Conservation (phyloP, 2,113 vertebrate species). For the Ictalurus furcatus region DNA sequence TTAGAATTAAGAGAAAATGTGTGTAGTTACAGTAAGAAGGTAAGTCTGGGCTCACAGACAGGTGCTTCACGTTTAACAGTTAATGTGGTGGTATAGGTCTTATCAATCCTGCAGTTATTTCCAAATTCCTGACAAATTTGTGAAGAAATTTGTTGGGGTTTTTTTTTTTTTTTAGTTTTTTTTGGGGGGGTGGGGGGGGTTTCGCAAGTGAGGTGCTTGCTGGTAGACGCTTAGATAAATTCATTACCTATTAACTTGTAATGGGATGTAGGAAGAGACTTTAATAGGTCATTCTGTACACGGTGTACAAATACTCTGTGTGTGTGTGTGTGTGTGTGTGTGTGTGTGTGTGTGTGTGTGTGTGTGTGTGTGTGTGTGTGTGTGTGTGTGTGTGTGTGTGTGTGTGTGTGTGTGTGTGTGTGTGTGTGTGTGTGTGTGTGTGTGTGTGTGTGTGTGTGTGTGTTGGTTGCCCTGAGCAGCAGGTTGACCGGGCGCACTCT, state of each 20-base stretch:
- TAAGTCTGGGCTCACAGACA: background rate
- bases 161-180: too few species aligned
- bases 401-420: background rate
- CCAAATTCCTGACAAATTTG: background rate
- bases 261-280: background rate
- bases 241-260: conserved; percentile 12
- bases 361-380: conserved; percentile 15
- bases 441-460: background rate
- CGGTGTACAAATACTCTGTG: background rate
- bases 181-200: too few species aligned
- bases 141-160: background rate
- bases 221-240: background rate
- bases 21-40: background rate
- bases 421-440: background rate
- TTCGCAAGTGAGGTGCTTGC: background rate
- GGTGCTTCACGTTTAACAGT: background rate
- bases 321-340: conserved; percentile 19
- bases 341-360: background rate
- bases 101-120: background rate
- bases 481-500: conserved; percentile 85
- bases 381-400: background rate
- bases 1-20: background rate
- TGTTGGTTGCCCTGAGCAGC: conserved; percentile 66
- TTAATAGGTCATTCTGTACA: background rate
- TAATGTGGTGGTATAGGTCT: background rate